Conservation (phyloP, 2,113 vertebrate genomes). For the Tautogolabrus adspersus region DNA sequence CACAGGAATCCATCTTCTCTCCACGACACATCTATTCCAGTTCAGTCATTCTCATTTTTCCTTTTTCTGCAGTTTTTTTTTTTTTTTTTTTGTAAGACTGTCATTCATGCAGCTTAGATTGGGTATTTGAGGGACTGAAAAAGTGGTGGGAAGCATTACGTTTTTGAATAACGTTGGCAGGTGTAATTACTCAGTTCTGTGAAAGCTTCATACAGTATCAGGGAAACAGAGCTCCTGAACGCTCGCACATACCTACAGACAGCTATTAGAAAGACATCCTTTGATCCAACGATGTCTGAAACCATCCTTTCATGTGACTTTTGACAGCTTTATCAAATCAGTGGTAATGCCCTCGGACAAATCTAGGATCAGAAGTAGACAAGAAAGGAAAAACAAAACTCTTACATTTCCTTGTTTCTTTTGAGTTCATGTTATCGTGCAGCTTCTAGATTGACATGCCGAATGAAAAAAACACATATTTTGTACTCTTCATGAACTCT, state of each 20-base stretch:
- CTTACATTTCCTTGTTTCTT: constrained; percentile 21
- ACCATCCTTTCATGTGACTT: constrained; percentile 63
- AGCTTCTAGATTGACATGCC: constrained; percentile 43
- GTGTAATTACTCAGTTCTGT: constrained; percentile 65
- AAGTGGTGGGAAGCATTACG: constrained; percentile 34
- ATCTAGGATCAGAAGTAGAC: constrained; percentile 61
- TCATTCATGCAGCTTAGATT: constrained; percentile 68
- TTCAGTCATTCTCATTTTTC: constrained; percentile 77
- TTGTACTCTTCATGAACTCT: constrained; percentile 46
- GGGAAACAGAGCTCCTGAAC: constrained; percentile 30
- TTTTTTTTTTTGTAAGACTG: constrained; percentile 60
- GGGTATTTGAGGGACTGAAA: constrained; percentile 30
- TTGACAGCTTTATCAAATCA: constrained; percentile 68
- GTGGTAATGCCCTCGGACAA: constrained; percentile 59
- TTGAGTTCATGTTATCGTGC: constrained; percentile 2
- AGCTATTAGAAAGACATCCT: constrained; percentile 57
- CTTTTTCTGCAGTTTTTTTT: constrained; percentile 47
- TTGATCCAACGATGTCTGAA: constrained; percentile 60
- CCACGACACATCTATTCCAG: constrained; percentile 75
- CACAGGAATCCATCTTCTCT: constrained; percentile 78
- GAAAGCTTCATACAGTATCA: constrained; percentile 33
- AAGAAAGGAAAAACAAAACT: constrained; percentile 55
- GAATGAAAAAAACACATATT: constrained; percentile 47
- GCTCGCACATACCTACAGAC: constrained; percentile 35
- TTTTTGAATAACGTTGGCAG: constrained; percentile 56